Base-by-base conservation (phyloP, 2,113 vertebrate species). In the Phycodurus eques region DNA sequence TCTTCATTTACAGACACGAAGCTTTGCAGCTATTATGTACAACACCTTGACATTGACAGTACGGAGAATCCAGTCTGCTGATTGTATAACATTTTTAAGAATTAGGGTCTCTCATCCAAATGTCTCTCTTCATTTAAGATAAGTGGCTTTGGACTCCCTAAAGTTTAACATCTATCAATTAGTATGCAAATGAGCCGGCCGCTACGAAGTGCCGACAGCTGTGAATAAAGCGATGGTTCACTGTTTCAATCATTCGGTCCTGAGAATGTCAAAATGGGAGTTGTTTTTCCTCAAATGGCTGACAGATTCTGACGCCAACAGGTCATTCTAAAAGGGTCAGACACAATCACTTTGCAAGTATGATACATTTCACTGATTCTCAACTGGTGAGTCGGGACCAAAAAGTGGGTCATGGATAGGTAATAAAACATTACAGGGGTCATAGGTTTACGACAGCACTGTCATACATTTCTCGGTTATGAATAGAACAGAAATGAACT, bases 101-200 rank as follows among this genome's bases (percentile, higher is more conserved):
- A 80, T 85, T 82, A 82, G 75, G 64, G 61, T 76, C 83, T 73
- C 82, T 86, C 81, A 88, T 89, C 88, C 86, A 82, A 90, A 85
- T 75, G 81, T 77, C 62, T 42, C 81, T 85, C 82, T 77, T 85
- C 76, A 70, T 78, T 77, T 49, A 67, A 88, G 86, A 89, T 89
- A 88, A 86, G 87, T 87, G 79, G 76, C 78, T 78, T 74, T 42
- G 60, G 83, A 83, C 74, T 77, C 76, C 76, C 79, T 79, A 71
- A 75, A 75, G 70, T 80, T 79, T 73, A 84, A 84, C 82, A 86
- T 85, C 82, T 83, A 86, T 89, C 81, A 87, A 89, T 91, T 89
- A 89, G 89, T 87, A 89, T 89, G 89, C 70, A 88, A 89, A 91
- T 88, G 74, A 79, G 72, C 80, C 46, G 56, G 82, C 63, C 5